Percentiles rank a stretch among this genome's conserved stretches.
phyloP scores from a whole-genome alignment of 2,888 invertebrate species.

The Habrosyne pyritoides region DNA sequence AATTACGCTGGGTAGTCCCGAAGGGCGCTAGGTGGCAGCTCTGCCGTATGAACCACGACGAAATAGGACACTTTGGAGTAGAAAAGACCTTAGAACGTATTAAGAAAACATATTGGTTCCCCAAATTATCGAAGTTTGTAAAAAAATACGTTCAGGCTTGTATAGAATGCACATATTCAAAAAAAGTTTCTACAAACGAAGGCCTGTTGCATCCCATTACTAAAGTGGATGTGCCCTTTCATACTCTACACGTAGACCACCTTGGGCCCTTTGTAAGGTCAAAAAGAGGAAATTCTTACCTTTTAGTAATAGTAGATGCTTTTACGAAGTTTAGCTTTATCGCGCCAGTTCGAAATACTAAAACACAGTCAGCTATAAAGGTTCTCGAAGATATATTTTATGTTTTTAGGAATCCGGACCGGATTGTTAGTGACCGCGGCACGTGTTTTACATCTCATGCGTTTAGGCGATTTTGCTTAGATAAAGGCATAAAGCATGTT shows the following conservation, averaged over 20 bases:
- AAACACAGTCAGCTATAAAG: constrained; percentile 15
- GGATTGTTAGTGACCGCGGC: constrained; percentile 19
- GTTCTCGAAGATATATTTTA: constrained; percentile 13
- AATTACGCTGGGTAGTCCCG: constrained; percentile 45
- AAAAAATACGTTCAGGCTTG: constrained; percentile 8
- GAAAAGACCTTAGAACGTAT: constrained; percentile 19
- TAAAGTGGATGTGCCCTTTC: constrained; percentile 16
- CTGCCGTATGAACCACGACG: constrained; percentile 29
- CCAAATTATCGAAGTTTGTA: constrained; percentile 15
- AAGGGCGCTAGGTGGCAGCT: constrained; percentile 37
- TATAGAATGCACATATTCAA: constrained; percentile 21
- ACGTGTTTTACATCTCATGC: constrained; percentile 18
- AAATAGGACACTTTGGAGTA: constrained; percentile 15
- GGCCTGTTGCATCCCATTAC: constrained; percentile 21
- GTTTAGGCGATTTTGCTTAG: no score
- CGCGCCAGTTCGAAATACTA: constrained; percentile 13
- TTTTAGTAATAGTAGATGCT: constrained; percentile 19
- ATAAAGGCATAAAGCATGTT: no score
- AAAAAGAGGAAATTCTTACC: constrained; percentile 18
- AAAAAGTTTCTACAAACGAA: constrained; percentile 11
- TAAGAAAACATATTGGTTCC: constrained; percentile 12
- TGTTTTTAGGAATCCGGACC: constrained; percentile 14
- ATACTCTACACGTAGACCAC: no score
- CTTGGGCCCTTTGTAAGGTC: constrained; percentile 23
- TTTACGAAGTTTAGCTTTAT: constrained; percentile 20